These are phyloP conservation scores for Vidua macroura DNA, from an alignment of 2,113 vertebrate genomes.

Conservation along the genomic window DNA sequence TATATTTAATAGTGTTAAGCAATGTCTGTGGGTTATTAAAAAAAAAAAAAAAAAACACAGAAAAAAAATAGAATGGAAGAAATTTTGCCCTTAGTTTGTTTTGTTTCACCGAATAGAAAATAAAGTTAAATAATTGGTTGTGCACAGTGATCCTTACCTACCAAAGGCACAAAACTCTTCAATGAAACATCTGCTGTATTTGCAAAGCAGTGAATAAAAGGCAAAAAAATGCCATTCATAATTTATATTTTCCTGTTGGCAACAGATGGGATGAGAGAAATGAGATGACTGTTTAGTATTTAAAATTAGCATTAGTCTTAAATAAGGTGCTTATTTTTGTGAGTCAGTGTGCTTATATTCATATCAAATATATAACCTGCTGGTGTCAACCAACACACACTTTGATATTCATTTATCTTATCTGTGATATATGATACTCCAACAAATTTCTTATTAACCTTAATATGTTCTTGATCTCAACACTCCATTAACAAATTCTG, in stretches of 20 bases:
- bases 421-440: neutral
- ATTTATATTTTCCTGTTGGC: conserved; percentile 37
- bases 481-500: neutral
- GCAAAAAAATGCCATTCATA: conserved; percentile 21
- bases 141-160: neutral
- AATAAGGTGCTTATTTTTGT: conserved; percentile 25
- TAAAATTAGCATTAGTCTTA: conserved; percentile 30
- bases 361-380: neutral
- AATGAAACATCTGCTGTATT: neutral
- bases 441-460: neutral
- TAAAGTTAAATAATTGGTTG: neutral
- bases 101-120: neutral
- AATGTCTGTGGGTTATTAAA: neutral
- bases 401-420: neutral
- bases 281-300: conserved; percentile 12
- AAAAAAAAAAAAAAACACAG: neutral
- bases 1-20: neutral
- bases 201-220: neutral
- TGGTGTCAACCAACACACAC: neutral
- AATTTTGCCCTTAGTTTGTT: neutral
- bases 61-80: neutral
- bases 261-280: conserved; percentile 29
- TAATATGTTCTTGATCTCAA: neutral
- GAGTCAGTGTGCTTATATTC: neutral
- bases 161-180: neutral